A percentile compares a stretch with the other conserved stretches of the same genome.
phyloP scores from a whole-genome alignment of 2,888 invertebrate species.

The Crematogaster levior region DNA sequence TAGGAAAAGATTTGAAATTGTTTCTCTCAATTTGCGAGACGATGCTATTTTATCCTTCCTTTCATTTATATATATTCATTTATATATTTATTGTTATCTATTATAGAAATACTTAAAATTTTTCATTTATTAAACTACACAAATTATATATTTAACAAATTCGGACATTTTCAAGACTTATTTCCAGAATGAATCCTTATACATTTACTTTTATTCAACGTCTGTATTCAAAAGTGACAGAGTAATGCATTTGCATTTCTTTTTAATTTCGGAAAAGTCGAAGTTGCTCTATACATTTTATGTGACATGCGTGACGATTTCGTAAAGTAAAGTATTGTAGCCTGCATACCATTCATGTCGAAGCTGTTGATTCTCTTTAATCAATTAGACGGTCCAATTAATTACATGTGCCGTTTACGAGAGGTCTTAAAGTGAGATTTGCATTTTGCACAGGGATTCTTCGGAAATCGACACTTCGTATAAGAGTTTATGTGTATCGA shows the following conservation, averaged over 20 bases:
- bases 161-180: neutral
- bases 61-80: neutral
- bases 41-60: neutral
- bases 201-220: neutral
- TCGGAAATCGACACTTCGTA: constrained; percentile 45
- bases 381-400: constrained; percentile 44
- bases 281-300: neutral
- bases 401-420: constrained; percentile 23
- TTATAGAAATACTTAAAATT: neutral
- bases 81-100: too few relatives aligned
- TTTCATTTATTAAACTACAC: neutral
- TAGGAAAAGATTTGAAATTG: neutral
- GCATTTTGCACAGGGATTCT: constrained; percentile 4
- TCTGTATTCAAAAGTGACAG: neutral
- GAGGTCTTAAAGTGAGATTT: constrained; percentile 31
- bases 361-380: constrained; percentile 33
- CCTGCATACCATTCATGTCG: neutral
- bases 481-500: constrained; percentile 27
- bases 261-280: neutral
- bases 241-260: neutral
- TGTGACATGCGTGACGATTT: constrained; percentile 22
- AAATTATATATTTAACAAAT: neutral
- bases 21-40: neutral
- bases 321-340: constrained; percentile 19
- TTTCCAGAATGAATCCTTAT: neutral